Conservation (phyloP, 2,113 vertebrate genomes). For the Chloropsis hardwickii region DNA sequence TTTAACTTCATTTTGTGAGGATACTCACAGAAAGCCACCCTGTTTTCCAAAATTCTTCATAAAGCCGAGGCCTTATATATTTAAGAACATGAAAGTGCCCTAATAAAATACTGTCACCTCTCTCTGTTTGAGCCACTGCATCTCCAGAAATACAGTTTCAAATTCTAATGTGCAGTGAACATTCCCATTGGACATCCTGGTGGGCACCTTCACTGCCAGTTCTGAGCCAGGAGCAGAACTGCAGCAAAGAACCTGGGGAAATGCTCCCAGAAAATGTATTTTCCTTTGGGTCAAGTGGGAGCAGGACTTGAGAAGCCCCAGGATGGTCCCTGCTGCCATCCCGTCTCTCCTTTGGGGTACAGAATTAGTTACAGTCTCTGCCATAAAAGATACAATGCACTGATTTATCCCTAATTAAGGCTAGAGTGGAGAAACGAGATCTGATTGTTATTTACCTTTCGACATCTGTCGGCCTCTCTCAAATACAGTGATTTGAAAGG, state of each 20-base stretch:
- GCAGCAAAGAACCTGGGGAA: background rate
- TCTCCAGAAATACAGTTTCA: background rate
- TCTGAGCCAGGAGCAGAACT: background rate
- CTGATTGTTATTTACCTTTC: conserved; percentile 61
- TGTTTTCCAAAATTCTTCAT: background rate
- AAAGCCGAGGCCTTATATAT: background rate
- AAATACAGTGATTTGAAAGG: conserved; percentile 42
- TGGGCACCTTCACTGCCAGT: background rate
- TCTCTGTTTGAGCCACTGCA: background rate
- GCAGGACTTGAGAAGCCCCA: background rate
- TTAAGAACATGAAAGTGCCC: background rate
- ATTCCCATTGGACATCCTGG: background rate
- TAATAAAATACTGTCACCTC: background rate
- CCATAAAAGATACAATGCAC: background rate
- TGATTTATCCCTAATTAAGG: conserved; percentile 43
- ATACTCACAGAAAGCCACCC: background rate
- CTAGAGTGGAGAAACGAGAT: background rate
- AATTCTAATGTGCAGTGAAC: background rate
- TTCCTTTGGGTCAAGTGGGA: background rate
- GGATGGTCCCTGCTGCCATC: background rate
- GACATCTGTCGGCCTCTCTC: conserved; percentile 34
- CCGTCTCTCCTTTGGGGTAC: background rate
- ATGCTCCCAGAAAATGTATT: background rate
- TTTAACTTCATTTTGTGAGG: background rate
- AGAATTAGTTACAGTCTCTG: background rate